Evolutionary conservation across 2,888 invertebrate species (phyloP).

Genomic region (Drosophila barbarae): DNA sequence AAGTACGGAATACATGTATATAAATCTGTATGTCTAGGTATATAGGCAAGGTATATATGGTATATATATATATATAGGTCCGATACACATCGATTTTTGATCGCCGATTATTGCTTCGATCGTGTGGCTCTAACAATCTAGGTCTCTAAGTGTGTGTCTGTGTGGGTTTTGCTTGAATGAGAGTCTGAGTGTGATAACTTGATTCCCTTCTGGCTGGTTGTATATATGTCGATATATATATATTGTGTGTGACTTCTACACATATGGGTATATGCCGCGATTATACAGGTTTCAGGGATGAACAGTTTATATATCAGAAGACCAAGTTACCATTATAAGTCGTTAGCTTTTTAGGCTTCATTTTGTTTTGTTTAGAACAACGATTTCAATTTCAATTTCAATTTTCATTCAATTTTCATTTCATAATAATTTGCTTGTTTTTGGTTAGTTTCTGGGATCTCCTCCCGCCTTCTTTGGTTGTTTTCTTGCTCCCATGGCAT

Average conservation of each 20-base stretch:
- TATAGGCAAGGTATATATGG: slow-evolving; percentile 46
- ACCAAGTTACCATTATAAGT: slow-evolving; percentile 71
- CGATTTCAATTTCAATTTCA: slow-evolving; percentile 25
- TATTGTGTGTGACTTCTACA: slow-evolving; percentile 19
- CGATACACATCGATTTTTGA: slow-evolving; percentile 23
- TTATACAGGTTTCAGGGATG: slow-evolving; percentile 47
- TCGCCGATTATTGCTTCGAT: slow-evolving; percentile 41
- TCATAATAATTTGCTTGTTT: slow-evolving; percentile 12
- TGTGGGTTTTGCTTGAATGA: slow-evolving; percentile 14
- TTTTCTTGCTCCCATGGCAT: neutral
- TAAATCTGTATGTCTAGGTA: slow-evolving; percentile 48
- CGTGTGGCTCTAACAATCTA: slow-evolving; percentile 47
- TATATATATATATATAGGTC: slow-evolving; percentile 32
- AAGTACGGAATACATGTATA: slow-evolving; percentile 63
- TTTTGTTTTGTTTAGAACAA: slow-evolving; percentile 33
- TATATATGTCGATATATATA: slow-evolving; percentile 30
- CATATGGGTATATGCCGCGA: slow-evolving; percentile 38
- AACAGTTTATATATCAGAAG: slow-evolving; percentile 52
- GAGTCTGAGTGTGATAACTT: slow-evolving; percentile 41
- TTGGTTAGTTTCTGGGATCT: slow-evolving; percentile 30
- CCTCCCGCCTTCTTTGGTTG: slow-evolving; percentile 43
- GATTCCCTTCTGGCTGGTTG: slow-evolving; percentile 52
- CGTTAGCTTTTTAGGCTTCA: slow-evolving; percentile 64
- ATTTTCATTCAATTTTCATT: slow-evolving; percentile 13
- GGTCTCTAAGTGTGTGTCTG: slow-evolving; percentile 57